These are phyloP conservation scores for Drosophila quadrilineata DNA, from an alignment of 1,140 invertebrate species.

Conservation along the genomic window DNA sequence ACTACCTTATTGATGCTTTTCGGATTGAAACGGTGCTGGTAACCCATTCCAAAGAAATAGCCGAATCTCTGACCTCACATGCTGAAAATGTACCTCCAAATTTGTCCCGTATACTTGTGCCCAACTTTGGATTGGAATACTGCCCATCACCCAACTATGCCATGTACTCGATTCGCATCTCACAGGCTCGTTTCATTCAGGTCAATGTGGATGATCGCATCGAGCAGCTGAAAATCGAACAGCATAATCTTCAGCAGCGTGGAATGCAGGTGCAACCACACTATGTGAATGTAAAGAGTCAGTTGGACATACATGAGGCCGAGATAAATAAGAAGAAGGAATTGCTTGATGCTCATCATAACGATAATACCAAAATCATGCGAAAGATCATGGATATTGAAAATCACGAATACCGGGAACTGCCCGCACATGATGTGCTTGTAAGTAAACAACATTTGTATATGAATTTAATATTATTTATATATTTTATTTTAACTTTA, in stretches of 20 bases:
- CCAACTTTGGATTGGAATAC: constrained; percentile 82
- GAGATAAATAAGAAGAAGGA: constrained; percentile 31
- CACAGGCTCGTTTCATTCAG: constrained; percentile 83
- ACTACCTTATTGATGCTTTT: constrained; percentile 92
- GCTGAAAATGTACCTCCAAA: constrained; percentile 85
- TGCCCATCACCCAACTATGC: constrained; percentile 85
- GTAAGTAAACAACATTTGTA: neutral
- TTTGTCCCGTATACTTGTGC: constrained; percentile 85
- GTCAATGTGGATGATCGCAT: constrained; percentile 85
- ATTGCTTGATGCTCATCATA: constrained; percentile 35
- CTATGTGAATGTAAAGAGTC: constrained; percentile 1
- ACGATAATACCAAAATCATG: constrained; percentile 29
- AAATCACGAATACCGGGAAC: constrained; percentile 52
- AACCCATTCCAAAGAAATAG: constrained; percentile 83
- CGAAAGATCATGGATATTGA: constrained; percentile 62
- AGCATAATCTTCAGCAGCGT: constrained; percentile 22
- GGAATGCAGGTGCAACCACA: constrained; percentile 14
- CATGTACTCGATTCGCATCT: constrained; percentile 84
- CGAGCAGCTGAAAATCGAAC: constrained; percentile 52
- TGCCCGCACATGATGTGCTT: constrained; percentile 47
- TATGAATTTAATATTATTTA: neutral
- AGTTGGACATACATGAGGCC: constrained; percentile 4
- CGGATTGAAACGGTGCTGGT: constrained; percentile 87
- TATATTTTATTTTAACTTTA: neutral
- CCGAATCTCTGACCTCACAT: constrained; percentile 85